Evolutionary conservation across 2,888 invertebrate species (phyloP).

Genomic region (Drymonia ruficornis): DNA sequence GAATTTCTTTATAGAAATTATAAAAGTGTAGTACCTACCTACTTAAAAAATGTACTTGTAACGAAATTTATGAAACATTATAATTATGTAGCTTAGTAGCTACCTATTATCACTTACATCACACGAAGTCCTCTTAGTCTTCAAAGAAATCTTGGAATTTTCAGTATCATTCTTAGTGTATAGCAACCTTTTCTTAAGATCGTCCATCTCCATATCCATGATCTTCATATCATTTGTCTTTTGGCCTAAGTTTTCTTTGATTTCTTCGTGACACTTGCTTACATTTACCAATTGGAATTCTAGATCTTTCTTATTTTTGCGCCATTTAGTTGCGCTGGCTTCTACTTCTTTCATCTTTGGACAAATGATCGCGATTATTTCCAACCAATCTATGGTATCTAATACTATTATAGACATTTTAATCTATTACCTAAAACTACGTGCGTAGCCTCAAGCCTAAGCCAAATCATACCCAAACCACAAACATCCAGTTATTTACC

Average conservation of each 20-base stretch:
- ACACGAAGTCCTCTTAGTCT: constrained; percentile 52
- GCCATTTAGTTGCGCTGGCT: constrained; percentile 61
- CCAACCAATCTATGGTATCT: too few relatives aligned
- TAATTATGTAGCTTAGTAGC: background rate
- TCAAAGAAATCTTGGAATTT: constrained; percentile 41
- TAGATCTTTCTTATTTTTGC: constrained; percentile 65
- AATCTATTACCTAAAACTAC: too few relatives aligned
- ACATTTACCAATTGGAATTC: constrained; percentile 58
- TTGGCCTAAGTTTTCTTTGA: constrained; percentile 54
- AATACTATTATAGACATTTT: too few relatives aligned
- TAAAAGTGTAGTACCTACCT: background rate
- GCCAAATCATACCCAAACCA: too few relatives aligned
- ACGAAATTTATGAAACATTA: background rate
- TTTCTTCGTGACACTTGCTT: constrained; percentile 54
- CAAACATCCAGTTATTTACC: too few relatives aligned
- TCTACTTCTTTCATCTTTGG: constrained; percentile 64
- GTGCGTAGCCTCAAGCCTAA: too few relatives aligned
- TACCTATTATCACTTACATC: constrained; percentile 49
- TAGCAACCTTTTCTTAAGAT: constrained; percentile 56
- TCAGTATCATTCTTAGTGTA: constrained; percentile 51
- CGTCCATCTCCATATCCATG: constrained; percentile 57
- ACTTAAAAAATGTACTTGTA: background rate
- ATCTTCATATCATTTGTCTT: constrained; percentile 64
- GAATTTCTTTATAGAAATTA: too few relatives aligned
- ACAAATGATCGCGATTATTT: background rate